Evolutionary conservation across 2,888 invertebrate genomes (phyloP).

Genomic region (Drosophila histrio): DNA sequence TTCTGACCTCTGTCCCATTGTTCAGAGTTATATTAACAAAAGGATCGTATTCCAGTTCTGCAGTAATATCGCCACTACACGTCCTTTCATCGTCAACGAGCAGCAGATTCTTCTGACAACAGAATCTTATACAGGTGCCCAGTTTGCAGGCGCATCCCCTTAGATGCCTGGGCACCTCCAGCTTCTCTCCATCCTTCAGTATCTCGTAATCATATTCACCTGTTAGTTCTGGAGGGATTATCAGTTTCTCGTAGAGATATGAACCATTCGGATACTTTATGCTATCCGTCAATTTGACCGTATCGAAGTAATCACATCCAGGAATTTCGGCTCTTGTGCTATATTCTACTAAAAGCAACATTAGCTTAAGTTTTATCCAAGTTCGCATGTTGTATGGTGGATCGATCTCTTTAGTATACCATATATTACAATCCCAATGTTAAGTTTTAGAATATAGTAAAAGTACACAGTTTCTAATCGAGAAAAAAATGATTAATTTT

Average conservation of each 20-base stretch:
- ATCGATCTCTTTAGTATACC: not conserved
- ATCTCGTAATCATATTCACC: conserved; percentile 55
- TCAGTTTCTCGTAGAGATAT: conserved; percentile 56
- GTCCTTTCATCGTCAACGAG: conserved; percentile 1
- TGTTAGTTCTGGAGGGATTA: conserved; percentile 55
- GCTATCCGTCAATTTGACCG: conserved; percentile 57
- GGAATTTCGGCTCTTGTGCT: conserved; percentile 24
- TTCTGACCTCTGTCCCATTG: not conserved
- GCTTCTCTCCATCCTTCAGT: conserved; percentile 9
- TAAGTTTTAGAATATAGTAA: not conserved
- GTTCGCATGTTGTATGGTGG: conserved; percentile 3
- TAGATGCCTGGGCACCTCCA: conserved; percentile 32
- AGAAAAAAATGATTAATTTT: too few species aligned
- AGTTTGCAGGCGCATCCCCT: conserved; percentile 75
- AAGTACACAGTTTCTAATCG: too few species aligned
- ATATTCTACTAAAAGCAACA: not conserved
- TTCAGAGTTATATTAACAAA: conserved; percentile 25
- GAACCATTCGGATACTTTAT: conserved; percentile 55
- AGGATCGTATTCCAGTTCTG: conserved; percentile 13
- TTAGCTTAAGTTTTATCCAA: not conserved
- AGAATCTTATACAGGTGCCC: conserved; percentile 78
- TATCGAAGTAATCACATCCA: conserved; percentile 66
- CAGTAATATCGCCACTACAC: conserved; percentile 10
- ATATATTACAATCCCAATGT: too few species aligned
- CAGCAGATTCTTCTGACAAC: conserved; percentile 49